A percentile compares a stretch with the other conserved stretches of the same genome.
Conservation (phyloP, 2,888 invertebrate species). For the Caenorhabditis parvicauda region DNA sequence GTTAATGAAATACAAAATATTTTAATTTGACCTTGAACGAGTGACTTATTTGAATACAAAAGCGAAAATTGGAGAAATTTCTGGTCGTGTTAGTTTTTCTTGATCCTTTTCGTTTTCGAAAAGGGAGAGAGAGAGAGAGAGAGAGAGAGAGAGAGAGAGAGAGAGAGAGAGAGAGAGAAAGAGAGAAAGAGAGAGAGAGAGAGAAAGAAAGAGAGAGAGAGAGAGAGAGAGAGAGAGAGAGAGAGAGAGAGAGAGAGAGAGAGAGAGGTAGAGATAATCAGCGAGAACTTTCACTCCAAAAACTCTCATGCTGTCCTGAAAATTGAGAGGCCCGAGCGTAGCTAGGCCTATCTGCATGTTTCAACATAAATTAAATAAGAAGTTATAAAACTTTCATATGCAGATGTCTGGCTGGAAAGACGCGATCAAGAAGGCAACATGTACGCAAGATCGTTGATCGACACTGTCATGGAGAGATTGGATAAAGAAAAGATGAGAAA, state of each 20-base stretch:
- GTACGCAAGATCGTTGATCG: conserved; percentile 36
- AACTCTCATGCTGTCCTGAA: too few species aligned
- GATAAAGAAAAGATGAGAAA: too few species aligned
- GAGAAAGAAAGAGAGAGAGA: neutral
- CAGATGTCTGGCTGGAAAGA: conserved; percentile 22
- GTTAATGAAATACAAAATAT: neutral
- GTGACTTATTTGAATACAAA: neutral
- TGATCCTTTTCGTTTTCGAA: neutral
- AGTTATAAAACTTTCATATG: neutral
- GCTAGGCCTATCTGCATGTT: too few species aligned
- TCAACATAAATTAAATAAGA: too few species aligned
- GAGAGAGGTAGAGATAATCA: neutral
- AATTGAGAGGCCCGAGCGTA: too few species aligned
- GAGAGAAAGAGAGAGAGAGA: neutral
- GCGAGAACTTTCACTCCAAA: too few species aligned
- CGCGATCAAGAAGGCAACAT: conserved; percentile 41
- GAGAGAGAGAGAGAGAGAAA: neutral
- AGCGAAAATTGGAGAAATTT: neutral
- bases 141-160: neutral
- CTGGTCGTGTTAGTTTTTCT: neutral
- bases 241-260: neutral
- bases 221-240: neutral
- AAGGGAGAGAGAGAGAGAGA: too few species aligned
- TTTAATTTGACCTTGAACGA: neutral
- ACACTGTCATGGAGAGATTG: conserved; percentile 35